Percentiles rank a stretch among this genome's conserved stretches.
phyloP scores from a whole-genome alignment of 2,888 invertebrate genomes.

The Cataglyphis albicans region DNA sequence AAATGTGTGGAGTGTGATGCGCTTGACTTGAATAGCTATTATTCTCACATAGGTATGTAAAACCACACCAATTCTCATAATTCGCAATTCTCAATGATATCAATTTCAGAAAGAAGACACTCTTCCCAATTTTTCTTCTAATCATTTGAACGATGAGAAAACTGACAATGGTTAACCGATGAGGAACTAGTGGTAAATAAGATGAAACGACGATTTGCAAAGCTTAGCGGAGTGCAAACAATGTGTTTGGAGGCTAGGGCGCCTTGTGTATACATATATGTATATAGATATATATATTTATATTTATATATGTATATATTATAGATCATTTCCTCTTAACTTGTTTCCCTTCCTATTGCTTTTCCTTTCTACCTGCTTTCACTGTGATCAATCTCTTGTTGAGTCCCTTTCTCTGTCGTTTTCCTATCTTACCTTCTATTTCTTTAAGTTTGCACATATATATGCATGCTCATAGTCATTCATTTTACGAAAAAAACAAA shows the following conservation, averaged over 20 bases:
- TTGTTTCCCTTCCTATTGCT: slow-evolving; percentile 64
- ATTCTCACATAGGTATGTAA: slow-evolving; percentile 77
- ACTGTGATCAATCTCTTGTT: slow-evolving; percentile 58
- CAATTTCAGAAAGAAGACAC: slow-evolving; percentile 67
- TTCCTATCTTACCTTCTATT: slow-evolving; percentile 64
- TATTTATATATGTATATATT: slow-evolving; percentile 17
- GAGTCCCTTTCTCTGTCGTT: slow-evolving; percentile 57
- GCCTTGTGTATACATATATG: slow-evolving; percentile 77
- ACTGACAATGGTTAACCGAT: slow-evolving; percentile 73
- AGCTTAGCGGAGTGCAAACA: slow-evolving; percentile 92
- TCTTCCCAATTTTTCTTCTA: slow-evolving; percentile 58
- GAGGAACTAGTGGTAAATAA: slow-evolving; percentile 79
- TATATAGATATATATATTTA: slow-evolving; percentile 59
- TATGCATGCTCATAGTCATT: slow-evolving; percentile 73
- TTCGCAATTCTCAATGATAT: slow-evolving; percentile 73
- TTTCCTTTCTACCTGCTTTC: slow-evolving; percentile 60
- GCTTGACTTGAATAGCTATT: slow-evolving; percentile 67
- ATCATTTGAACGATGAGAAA: slow-evolving; percentile 69
- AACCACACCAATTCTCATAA: slow-evolving; percentile 78
- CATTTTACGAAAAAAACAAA: slow-evolving; percentile 68
- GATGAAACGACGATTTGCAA: slow-evolving; percentile 81
- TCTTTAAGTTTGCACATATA: slow-evolving; percentile 52
- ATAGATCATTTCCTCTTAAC: slow-evolving; percentile 65
- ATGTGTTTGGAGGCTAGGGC: slow-evolving; percentile 94
- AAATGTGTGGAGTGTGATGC: slow-evolving; percentile 53